Evolutionary conservation across 2,888 invertebrate species (phyloP).

Genomic region (Drosophila sordidapex): DNA sequence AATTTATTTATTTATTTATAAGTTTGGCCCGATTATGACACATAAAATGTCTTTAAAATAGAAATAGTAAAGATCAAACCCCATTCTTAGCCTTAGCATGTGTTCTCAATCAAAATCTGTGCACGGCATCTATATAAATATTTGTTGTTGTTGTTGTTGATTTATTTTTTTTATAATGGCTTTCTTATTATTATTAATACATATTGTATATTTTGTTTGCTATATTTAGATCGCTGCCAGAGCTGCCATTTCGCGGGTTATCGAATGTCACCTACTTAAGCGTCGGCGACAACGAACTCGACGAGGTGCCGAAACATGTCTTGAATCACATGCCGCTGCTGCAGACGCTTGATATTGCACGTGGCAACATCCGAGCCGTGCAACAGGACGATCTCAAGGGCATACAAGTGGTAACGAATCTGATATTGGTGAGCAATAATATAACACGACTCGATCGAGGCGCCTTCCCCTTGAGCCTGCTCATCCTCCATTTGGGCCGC

Average conservation of each 20-base stretch:
- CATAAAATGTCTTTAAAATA: not conserved
- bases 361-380: slow-evolving; percentile 91
- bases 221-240: slow-evolving; percentile 89
- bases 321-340: slow-evolving; percentile 91
- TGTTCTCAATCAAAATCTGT: not conserved
- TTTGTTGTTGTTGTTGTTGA: slow-evolving; percentile 36
- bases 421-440: slow-evolving; percentile 91
- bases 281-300: slow-evolving; percentile 91
- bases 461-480: slow-evolving; percentile 89
- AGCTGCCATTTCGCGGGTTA: slow-evolving; percentile 91
- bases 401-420: slow-evolving; percentile 88
- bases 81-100: not conserved
- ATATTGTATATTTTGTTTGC: slow-evolving; percentile 33
- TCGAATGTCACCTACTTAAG: slow-evolving; percentile 91
- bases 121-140: not conserved
- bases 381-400: slow-evolving; percentile 91
- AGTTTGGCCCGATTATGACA: not conserved
- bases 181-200: slow-evolving; percentile 11
- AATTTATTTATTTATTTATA: not conserved
- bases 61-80: not conserved
- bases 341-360: slow-evolving; percentile 92
- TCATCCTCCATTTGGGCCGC: slow-evolving; percentile 90
- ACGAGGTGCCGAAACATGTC: slow-evolving; percentile 91
- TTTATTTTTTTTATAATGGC: not conserved
- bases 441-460: slow-evolving; percentile 90